Evolutionary conservation across 92 coral and sea anemone genomes (phyloP).

Genomic region (Meandrina meandrites): DNA sequence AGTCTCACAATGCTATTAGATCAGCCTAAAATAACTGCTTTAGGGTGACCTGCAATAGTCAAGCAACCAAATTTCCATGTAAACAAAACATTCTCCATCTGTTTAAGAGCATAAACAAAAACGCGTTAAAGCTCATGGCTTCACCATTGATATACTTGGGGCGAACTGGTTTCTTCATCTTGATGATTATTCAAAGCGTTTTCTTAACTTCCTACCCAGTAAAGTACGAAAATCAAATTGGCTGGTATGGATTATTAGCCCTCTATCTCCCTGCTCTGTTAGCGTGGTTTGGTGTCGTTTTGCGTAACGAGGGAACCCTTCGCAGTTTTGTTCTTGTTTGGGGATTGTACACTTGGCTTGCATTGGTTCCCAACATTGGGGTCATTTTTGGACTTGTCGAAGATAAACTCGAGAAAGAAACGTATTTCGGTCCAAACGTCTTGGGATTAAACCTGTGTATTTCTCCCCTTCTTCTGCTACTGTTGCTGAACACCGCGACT

Average conservation of each 20-base stretch:
- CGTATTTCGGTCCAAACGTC: neutral
- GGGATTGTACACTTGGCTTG: neutral
- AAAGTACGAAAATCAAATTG: neutral
- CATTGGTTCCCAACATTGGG: neutral
- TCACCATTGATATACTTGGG: too few relatives aligned
- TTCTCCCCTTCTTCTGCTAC: constrained; percentile 6
- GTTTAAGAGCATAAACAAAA: too few relatives aligned
- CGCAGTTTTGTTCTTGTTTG: neutral
- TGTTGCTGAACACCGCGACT: constrained; percentile 12
- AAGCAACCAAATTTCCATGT: too few relatives aligned
- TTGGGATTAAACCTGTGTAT: neutral
- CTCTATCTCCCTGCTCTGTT: neutral
- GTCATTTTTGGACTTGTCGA: constrained; percentile 1
- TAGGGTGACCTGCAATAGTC: too few relatives aligned
- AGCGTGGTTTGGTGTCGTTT: neutral
- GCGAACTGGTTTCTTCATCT: too few relatives aligned
- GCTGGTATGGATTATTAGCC: neutral
- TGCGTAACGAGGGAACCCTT: neutral
- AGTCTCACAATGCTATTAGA: too few relatives aligned
- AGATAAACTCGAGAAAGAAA: neutral
- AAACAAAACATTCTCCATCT: too few relatives aligned
- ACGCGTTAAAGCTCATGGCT: too few relatives aligned
- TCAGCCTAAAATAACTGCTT: too few relatives aligned
- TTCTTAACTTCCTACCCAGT: neutral
- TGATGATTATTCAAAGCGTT: too few relatives aligned